phyloP scores from a whole-genome alignment of 2,888 invertebrate genomes.

The Cynaeus angustus region DNA sequence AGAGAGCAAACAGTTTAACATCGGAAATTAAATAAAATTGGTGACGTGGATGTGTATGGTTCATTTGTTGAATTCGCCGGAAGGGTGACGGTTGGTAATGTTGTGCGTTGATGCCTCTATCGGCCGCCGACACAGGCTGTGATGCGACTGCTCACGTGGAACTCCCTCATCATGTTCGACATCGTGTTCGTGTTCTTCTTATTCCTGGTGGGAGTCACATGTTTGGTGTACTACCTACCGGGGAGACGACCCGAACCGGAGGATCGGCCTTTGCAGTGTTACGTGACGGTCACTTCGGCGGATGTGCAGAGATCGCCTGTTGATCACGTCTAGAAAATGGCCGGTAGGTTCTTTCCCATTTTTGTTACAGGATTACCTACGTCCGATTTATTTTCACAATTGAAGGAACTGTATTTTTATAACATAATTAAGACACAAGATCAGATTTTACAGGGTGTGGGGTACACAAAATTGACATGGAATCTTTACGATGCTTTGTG shows the following conservation, averaged over 20 bases:
- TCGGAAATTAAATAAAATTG: conserved; percentile 37
- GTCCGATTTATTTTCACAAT: no score
- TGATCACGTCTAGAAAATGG: conserved; percentile 68
- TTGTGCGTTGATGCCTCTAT: conserved; percentile 49
- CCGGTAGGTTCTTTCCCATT: conserved; percentile 55
- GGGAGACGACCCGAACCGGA: conserved; percentile 73
- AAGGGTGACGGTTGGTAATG: conserved; percentile 51
- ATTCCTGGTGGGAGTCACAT: conserved; percentile 88
- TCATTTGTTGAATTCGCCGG: conserved; percentile 36
- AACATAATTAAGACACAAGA: no score
- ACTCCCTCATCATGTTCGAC: conserved; percentile 91
- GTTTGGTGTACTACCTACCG: conserved; percentile 87
- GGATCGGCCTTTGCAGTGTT: conserved; percentile 69
- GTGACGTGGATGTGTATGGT: conserved; percentile 36
- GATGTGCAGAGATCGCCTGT: conserved; percentile 66
- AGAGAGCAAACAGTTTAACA: conserved; percentile 3
- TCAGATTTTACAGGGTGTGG: no score
- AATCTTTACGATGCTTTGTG: no score
- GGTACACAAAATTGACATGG: no score
- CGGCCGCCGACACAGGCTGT: conserved; percentile 61
- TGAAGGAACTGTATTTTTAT: no score
- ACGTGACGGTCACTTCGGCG: conserved; percentile 67
- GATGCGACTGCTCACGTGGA: conserved; percentile 91
- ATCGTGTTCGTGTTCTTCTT: conserved; percentile 91
- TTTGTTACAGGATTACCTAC: no score